Evolutionary conservation across 2,797 vertebrate species (phyloP).

Genomic region (Pseudochirops corinnae): DNA sequence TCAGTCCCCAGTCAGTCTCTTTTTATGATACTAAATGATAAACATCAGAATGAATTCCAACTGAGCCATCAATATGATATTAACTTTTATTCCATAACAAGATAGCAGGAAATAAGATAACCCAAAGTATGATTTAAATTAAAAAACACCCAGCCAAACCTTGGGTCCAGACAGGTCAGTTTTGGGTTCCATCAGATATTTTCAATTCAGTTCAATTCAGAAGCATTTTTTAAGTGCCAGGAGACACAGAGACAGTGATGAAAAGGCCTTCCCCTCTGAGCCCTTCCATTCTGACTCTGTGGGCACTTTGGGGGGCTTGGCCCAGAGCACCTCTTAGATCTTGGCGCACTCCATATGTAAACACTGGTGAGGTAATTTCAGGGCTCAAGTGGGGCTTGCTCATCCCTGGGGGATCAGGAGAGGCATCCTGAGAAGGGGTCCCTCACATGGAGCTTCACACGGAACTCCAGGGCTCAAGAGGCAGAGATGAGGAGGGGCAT

Average conservation of each 20-base stretch:
- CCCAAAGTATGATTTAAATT: not conserved
- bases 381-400: not conserved
- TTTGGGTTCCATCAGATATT: not conserved
- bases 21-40: not conserved
- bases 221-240: not conserved
- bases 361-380: not conserved
- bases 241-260: not conserved
- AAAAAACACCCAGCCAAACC: not conserved
- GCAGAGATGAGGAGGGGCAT: not conserved
- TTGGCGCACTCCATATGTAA: too few relatives aligned
- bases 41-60: not conserved
- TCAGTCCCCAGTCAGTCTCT: not conserved
- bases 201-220: not conserved
- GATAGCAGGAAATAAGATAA: not conserved
- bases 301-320: not conserved
- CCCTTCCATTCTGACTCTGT: too few relatives aligned
- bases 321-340: too few relatives aligned
- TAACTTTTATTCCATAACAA: not conserved
- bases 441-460: not conserved
- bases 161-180: not conserved
- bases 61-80: not conserved
- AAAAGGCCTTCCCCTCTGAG: not conserved
- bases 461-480: not conserved
- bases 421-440: not conserved
- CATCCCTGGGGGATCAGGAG: not conserved